Conservation (phyloP, 1,140 invertebrate species). For the Tetranychus urticae region DNA sequence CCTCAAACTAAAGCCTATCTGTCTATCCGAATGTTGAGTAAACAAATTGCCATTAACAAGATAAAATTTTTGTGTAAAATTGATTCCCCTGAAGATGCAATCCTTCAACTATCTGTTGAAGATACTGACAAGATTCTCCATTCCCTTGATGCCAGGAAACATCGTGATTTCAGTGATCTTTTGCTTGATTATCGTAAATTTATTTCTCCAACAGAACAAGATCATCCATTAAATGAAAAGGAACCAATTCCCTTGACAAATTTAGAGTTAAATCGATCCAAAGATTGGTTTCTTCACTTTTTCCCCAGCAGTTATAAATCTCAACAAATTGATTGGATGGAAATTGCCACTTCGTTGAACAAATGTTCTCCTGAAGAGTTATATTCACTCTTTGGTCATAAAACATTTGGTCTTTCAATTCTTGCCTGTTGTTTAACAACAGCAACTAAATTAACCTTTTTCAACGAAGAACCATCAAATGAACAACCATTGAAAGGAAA, state of each 20-base stretch:
- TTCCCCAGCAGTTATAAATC: background rate
- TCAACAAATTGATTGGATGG: background rate
- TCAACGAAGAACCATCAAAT: background rate
- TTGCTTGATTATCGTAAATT: background rate
- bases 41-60: background rate
- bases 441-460: background rate
- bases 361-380: constrained; percentile 4
- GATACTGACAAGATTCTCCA: constrained; percentile 26
- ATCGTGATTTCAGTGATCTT: background rate
- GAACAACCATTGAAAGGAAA: background rate
- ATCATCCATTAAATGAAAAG: background rate
- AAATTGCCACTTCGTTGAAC: background rate
- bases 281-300: constrained; percentile 3
- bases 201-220: background rate
- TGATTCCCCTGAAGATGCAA: constrained; percentile 21
- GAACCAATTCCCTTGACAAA: background rate
- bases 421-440: background rate
- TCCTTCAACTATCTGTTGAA: constrained; percentile 30
- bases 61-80: background rate
- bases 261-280: background rate
- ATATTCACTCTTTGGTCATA: background rate
- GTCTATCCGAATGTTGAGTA: background rate
- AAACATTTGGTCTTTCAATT: background rate
- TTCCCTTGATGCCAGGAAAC: constrained; percentile 12
- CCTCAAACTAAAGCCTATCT: background rate